Conservation (phyloP, 2,888 invertebrate species). For the Cacoxenus indagator region DNA sequence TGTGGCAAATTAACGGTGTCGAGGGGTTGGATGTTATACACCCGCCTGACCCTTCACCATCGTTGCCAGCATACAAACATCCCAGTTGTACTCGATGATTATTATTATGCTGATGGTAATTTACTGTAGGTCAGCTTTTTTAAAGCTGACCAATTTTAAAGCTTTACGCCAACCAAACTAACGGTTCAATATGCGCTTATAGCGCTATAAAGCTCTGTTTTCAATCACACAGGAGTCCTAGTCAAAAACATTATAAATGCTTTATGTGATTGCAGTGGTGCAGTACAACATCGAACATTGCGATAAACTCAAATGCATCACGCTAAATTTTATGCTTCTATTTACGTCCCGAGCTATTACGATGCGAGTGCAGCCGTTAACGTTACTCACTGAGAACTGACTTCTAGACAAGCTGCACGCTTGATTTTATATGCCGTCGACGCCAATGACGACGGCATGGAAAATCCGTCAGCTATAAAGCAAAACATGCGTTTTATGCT, state of each 20-base stretch:
- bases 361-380: constrained; percentile 32
- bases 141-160: constrained; percentile 36
- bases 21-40: background rate
- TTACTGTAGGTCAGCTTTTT: constrained; percentile 22
- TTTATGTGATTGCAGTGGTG: constrained; percentile 11
- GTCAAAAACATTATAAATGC: background rate
- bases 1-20: constrained; percentile 15
- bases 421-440: constrained; percentile 45
- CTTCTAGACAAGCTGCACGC: constrained; percentile 26
- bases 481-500: constrained; percentile 8
- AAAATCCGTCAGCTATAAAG: constrained; percentile 39
- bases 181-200: constrained; percentile 37
- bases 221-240: constrained; percentile 1
- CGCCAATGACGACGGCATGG: constrained; percentile 30
- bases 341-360: constrained; percentile 24
- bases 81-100: constrained; percentile 18
- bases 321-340: background rate
- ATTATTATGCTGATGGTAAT: constrained; percentile 23
- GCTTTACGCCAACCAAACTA: constrained; percentile 39
- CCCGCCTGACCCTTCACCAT: background rate
- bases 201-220: constrained; percentile 53
- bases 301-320: constrained; percentile 12
- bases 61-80: constrained; percentile 15
- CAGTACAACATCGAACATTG: constrained; percentile 27
- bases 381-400: constrained; percentile 47